phyloP scores from a whole-genome alignment of 2,113 vertebrate species.

The Esox niger region DNA sequence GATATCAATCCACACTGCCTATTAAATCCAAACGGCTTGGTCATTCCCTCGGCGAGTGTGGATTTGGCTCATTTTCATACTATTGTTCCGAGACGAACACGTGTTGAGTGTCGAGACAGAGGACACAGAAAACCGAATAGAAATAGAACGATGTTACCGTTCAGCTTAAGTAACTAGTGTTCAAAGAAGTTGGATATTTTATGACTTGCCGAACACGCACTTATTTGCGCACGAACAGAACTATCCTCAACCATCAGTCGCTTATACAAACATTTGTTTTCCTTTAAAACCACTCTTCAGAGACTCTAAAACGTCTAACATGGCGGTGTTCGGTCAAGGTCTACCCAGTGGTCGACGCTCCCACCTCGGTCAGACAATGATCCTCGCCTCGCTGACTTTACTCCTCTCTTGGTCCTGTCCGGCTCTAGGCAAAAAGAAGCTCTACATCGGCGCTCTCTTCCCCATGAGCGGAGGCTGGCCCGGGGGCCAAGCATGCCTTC shows the following conservation, averaged over 20 bases:
- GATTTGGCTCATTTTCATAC: neutral
- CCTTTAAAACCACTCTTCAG: neutral
- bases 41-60: neutral
- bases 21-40: neutral
- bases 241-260: neutral
- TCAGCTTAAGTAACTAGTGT: neutral
- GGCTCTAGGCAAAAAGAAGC: conserved; percentile 85
- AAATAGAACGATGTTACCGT: neutral
- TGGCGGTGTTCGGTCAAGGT: conserved; percentile 50
- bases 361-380: conserved; percentile 26
- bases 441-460: conserved; percentile 92
- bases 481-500: conserved; percentile 89
- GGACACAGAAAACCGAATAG: neutral
- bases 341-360: conserved; percentile 19
- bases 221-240: neutral
- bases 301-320: conserved; percentile 9
- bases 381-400: conserved; percentile 55
- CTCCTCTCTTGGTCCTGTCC: conserved; percentile 69
- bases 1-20: neutral
- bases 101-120: conserved; percentile 7
- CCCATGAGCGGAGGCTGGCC: conserved; percentile 95
- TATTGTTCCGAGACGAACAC: neutral
- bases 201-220: neutral
- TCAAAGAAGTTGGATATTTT: no score
- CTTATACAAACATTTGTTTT: neutral